phyloP scores from a whole-genome alignment of 2,113 vertebrate species.

The Prinia subflava region DNA sequence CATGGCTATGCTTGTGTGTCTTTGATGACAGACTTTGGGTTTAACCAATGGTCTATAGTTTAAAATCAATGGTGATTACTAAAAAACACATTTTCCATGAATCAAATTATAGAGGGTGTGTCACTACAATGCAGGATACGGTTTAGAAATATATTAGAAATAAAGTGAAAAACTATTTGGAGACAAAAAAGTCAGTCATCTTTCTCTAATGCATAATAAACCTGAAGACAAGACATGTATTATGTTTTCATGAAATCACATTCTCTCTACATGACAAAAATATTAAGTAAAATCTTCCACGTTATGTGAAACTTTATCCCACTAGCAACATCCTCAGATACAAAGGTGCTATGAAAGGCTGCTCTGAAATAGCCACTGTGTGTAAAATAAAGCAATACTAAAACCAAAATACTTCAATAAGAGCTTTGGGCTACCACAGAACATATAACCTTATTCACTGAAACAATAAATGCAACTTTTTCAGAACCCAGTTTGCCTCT shows the following conservation, averaged over 20 bases:
- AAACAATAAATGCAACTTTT: neutral
- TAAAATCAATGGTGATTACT: neutral
- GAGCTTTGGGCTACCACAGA: neutral
- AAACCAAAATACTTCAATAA: neutral
- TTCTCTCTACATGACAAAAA: neutral
- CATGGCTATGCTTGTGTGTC: neutral
- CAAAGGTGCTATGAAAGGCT: neutral
- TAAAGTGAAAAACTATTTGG: neutral
- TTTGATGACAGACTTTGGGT: neutral
- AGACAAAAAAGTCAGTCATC: neutral
- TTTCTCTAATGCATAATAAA: neutral
- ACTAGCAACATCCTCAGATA: neutral
- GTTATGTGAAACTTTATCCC: neutral
- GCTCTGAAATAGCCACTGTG: neutral
- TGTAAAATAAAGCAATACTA: neutral
- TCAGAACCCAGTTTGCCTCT: neutral
- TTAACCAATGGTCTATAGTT: neutral
- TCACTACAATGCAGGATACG: neutral
- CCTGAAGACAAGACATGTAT: neutral
- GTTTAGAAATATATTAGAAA: neutral
- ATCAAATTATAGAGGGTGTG: neutral
- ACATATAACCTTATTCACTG: neutral
- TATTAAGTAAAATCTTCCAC: neutral
- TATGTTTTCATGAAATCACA: neutral
- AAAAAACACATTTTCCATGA: neutral